Evolutionary conservation across 1,140 invertebrate species (phyloP).

Genomic region (Atta texana): DNA sequence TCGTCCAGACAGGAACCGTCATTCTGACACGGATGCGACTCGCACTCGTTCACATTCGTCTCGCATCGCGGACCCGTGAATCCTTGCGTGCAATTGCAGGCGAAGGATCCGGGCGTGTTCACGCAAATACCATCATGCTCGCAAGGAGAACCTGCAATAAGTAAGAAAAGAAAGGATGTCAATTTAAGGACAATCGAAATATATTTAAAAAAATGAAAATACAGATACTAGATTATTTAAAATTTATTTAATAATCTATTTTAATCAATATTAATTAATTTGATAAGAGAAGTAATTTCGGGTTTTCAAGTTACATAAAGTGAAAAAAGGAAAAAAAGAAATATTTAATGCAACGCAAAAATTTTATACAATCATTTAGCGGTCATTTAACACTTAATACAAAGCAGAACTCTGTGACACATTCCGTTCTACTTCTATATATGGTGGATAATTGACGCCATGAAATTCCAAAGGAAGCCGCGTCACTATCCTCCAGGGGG

Average conservation of each 20-base stretch:
- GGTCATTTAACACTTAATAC: neutral
- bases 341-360: neutral
- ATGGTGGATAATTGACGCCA: constrained; percentile 19
- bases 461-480: neutral
- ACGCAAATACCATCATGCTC: constrained; percentile 97
- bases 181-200: neutral
- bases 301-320: neutral
- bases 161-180: constrained; percentile 57
- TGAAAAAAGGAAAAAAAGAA: neutral
- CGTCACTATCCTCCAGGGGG: neutral
- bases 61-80: constrained; percentile 97
- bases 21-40: constrained; percentile 97
- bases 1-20: constrained; percentile 97
- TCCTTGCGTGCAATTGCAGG: constrained; percentile 96
- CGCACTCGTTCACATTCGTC: constrained; percentile 97
- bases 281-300: neutral
- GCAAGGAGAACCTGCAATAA: constrained; percentile 92
- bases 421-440: constrained; percentile 4
- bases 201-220: neutral
- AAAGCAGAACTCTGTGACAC: neutral
- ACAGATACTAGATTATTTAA: neutral
- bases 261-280: neutral
- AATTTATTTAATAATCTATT: neutral
- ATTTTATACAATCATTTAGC: neutral
- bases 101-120: constrained; percentile 97